Evolutionary conservation across 2,113 vertebrate species (phyloP), one percentile per base, ranked within the genome.

Genomic region (Lagopus leucura): DNA sequence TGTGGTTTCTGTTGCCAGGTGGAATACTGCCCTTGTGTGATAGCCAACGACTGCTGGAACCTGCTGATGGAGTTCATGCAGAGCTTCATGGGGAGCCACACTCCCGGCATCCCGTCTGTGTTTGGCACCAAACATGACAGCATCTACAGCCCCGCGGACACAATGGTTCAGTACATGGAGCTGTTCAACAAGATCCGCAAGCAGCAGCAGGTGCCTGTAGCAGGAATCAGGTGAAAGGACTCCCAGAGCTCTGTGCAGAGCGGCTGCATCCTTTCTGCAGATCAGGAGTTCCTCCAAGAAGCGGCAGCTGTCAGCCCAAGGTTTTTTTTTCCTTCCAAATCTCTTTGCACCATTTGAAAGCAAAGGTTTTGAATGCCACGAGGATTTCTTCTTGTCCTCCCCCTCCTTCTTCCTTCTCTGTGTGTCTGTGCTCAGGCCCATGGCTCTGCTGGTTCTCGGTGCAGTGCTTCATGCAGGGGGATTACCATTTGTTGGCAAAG

Each of bases 181-280:
- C 97, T 99, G 81, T 99, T 99, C 97, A 98, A 99, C 97, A 99
- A 99, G 96, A 98, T 99, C 61, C 98, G 99, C 67, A 99, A 99
- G 96, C 98, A 98, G 94, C 99, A 99, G 97, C 98, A 98, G 91
- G 98, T 98, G 28, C 97, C 98, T 0, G 98, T 99, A 57, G 98
- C 98, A 9, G 99, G 98, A 17, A 99, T 99, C 66, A 98, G 99
- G 48, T 97, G 96, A 97, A 13, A 13, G 76, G 5, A 16, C 12
- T 11, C 69, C 58, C 4, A 47, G 34, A 65, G 57, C 66, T 25
- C 4, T 2, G 63, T 6, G 14, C 12, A 32, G 71, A 57, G 36
- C 19, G 6, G 61, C 43, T 10, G 4, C 22, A 2, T 36, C 63
- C 11, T 27, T 19, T 47, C 78, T 47, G 8, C 14, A 64, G 30